Evolutionary conservation across 2,888 invertebrate species (phyloP).

Genomic region (Eulithis prunata): DNA sequence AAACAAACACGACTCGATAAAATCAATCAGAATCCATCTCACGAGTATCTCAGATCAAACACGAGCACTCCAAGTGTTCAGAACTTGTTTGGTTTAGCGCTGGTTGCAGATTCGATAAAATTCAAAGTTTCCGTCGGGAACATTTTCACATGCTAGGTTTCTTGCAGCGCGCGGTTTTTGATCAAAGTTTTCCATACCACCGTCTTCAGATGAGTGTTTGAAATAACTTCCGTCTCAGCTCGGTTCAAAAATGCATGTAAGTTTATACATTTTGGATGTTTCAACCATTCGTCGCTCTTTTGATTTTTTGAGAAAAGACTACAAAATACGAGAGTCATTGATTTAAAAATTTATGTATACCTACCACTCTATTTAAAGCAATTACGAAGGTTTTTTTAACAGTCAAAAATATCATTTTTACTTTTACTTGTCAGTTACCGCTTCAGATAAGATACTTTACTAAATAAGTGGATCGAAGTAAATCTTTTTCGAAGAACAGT

Average conservation of each 20-base stretch:
- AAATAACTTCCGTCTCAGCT: slow-evolving; percentile 37
- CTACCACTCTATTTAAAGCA: too few species aligned
- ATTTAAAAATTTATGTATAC: too few species aligned
- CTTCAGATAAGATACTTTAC: too few species aligned
- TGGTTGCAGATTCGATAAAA: slow-evolving; percentile 74
- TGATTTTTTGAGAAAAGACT: background rate
- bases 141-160: slow-evolving; percentile 68
- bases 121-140: slow-evolving; percentile 62
- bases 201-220: slow-evolving; percentile 53
- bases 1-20: slow-evolving; percentile 64
- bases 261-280: slow-evolving; percentile 1
- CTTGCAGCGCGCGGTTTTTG: slow-evolving; percentile 74
- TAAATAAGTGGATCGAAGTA: too few species aligned
- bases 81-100: slow-evolving; percentile 68
- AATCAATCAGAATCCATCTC: slow-evolving; percentile 75
- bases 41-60: slow-evolving; percentile 67
- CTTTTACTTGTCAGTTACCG: too few species aligned
- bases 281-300: background rate
- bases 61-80: slow-evolving; percentile 63
- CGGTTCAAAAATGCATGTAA: slow-evolving; percentile 19
- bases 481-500: too few species aligned
- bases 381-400: too few species aligned
- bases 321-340: too few species aligned
- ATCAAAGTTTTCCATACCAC: slow-evolving; percentile 76
- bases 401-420: too few species aligned